Evolutionary conservation across 2,797 vertebrate species (phyloP).

Genomic region (Leontocebus nigricollis): DNA sequence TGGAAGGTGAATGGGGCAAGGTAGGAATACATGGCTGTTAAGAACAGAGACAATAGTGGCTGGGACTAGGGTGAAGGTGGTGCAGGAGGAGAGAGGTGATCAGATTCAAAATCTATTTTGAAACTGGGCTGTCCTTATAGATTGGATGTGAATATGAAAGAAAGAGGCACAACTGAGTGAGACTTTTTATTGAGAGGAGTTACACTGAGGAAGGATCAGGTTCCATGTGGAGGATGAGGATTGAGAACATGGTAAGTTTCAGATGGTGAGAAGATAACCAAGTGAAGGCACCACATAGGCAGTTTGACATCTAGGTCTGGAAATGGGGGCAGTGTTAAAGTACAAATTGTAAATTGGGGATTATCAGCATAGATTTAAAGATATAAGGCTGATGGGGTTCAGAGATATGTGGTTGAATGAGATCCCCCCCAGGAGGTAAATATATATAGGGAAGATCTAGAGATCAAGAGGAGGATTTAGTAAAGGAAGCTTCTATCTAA

Average conservation of each 20-base stretch:
- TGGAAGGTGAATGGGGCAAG: neutral
- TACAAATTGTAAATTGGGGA: neutral
- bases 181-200: neutral
- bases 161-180: neutral
- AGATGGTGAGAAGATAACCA: neutral
- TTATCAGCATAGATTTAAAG: neutral
- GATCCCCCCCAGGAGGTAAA: neutral
- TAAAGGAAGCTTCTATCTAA: neutral
- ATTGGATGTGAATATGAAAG: neutral
- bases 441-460: neutral
- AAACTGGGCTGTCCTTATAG: neutral
- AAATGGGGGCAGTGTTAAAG: neutral
- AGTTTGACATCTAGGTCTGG: neutral
- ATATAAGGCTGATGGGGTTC: neutral
- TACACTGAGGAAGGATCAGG: neutral
- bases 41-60: neutral
- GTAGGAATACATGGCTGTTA: neutral
- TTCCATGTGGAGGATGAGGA: neutral
- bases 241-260: neutral
- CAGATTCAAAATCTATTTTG: neutral
- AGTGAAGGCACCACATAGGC: neutral
- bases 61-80: neutral
- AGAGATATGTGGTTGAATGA: neutral
- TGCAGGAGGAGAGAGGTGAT: neutral
- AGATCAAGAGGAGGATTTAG: neutral